Evolutionary conservation across 2,113 vertebrate genomes (phyloP).

Genomic region (Oreochromis niloticus): DNA sequence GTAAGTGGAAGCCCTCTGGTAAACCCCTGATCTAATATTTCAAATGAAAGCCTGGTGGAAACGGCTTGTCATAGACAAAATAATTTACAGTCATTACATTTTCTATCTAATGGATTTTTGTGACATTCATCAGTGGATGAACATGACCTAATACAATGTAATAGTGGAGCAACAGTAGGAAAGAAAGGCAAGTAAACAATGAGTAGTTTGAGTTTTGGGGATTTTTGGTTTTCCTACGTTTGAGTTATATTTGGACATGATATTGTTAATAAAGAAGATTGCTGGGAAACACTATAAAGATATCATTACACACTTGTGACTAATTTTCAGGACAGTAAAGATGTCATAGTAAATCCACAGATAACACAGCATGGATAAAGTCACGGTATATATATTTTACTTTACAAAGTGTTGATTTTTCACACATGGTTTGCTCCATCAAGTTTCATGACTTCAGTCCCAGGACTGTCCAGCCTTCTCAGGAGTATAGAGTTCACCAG

Average conservation of each 20-base stretch:
- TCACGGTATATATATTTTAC: background rate
- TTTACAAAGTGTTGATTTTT: constrained; percentile 21
- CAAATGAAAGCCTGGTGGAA: constrained; percentile 43
- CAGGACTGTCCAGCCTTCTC: constrained; percentile 17
- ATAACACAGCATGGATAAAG: background rate
- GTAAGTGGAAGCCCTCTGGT: constrained; percentile 40
- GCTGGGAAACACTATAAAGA: background rate
- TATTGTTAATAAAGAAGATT: background rate
- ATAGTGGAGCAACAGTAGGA: background rate
- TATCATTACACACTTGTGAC: background rate
- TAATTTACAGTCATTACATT: constrained; percentile 3
- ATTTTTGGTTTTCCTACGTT: background rate
- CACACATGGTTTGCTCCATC: constrained; percentile 31
- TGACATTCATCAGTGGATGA: background rate
- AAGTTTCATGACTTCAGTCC: constrained; percentile 28
- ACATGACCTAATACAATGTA: background rate
- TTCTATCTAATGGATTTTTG: constrained; percentile 4
- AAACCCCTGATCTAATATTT: constrained; percentile 54
- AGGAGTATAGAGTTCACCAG: constrained; percentile 51
- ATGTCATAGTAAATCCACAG: background rate
- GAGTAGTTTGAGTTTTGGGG: background rate
- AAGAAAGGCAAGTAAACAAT: background rate
- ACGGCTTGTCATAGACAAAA: background rate
- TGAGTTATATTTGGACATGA: background rate
- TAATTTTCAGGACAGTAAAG: background rate